These are phyloP conservation scores for Buathra laborator DNA, from an alignment of 2,888 invertebrate species.

Conservation along the genomic window DNA sequence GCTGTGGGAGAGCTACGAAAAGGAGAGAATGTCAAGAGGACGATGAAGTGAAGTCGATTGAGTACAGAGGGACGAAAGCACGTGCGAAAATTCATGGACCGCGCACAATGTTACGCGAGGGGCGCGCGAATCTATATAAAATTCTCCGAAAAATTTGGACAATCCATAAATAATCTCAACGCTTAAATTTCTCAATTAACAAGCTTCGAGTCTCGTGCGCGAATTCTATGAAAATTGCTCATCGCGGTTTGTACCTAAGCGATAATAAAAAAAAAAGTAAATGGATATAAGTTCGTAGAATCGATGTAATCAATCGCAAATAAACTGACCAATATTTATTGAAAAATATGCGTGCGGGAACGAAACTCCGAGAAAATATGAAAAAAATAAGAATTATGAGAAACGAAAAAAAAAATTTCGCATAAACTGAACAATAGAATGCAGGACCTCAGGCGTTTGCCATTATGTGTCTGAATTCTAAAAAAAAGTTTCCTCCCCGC, in stretches of 20 bases:
- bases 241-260: too few relatives aligned
- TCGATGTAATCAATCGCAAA: too few relatives aligned
- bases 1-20: conserved; percentile 1
- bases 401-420: conserved; percentile 26
- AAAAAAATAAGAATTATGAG: neutral
- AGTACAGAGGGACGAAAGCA: neutral
- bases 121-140: neutral
- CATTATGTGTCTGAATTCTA: conserved; percentile 49
- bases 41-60: conserved; percentile 21
- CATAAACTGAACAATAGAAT: conserved; percentile 25
- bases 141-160: too few relatives aligned
- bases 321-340: too few relatives aligned
- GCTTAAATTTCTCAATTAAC: too few relatives aligned
- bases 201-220: too few relatives aligned
- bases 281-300: too few relatives aligned
- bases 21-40: conserved; percentile 1
- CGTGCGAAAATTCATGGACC: conserved; percentile 1
- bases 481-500: conserved; percentile 28
- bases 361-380: too few relatives aligned
- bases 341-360: too few relatives aligned
- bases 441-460: conserved; percentile 35
- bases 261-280: too few relatives aligned
- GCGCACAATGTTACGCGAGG: neutral
- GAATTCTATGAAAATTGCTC: too few relatives aligned
- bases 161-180: too few relatives aligned